phyloP scores from a whole-genome alignment of 2,797 vertebrate species.

The Danio aesculapii region DNA sequence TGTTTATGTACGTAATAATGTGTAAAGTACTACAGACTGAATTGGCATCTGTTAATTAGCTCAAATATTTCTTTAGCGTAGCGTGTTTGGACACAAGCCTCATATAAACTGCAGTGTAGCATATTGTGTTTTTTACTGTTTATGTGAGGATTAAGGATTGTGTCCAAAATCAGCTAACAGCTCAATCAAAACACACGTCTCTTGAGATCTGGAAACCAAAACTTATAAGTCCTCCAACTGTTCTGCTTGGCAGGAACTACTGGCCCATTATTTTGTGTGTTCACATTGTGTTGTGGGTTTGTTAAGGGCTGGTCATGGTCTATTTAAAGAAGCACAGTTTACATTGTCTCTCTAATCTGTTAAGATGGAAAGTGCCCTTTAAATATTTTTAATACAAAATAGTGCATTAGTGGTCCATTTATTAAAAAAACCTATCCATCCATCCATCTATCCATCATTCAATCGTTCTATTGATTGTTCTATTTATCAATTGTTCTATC shows the following conservation, averaged over 20 bases:
- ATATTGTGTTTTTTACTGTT: not conserved
- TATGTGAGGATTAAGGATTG: not conserved
- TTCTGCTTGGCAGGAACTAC: constrained; percentile 14
- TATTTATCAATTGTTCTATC: too few relatives aligned
- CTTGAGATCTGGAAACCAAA: constrained; percentile 26
- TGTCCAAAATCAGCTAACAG: not conserved
- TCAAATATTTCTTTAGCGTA: not conserved
- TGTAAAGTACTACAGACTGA: not conserved
- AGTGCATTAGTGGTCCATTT: too few relatives aligned
- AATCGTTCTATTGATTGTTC: too few relatives aligned
- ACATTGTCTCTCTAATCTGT: not conserved
- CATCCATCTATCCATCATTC: too few relatives aligned
- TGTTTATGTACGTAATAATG: not conserved
- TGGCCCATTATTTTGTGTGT: constrained; percentile 12
- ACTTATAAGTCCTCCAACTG: not conserved
- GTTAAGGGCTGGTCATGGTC: not conserved
- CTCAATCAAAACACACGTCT: not conserved
- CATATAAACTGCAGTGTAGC: too few relatives aligned
- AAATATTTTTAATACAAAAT: too few relatives aligned
- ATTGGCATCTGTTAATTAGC: not conserved
- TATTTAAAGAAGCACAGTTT: constrained; percentile 2
- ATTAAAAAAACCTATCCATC: too few relatives aligned
- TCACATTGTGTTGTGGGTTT: not conserved
- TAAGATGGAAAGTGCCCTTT: not conserved
- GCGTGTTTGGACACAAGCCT: too few relatives aligned